Percentiles rank a stretch among this genome's conserved stretches.
These are phyloP conservation scores for Polyergus mexicanus DNA, from an alignment of 1,140 invertebrate species.

Conservation along the genomic window DNA sequence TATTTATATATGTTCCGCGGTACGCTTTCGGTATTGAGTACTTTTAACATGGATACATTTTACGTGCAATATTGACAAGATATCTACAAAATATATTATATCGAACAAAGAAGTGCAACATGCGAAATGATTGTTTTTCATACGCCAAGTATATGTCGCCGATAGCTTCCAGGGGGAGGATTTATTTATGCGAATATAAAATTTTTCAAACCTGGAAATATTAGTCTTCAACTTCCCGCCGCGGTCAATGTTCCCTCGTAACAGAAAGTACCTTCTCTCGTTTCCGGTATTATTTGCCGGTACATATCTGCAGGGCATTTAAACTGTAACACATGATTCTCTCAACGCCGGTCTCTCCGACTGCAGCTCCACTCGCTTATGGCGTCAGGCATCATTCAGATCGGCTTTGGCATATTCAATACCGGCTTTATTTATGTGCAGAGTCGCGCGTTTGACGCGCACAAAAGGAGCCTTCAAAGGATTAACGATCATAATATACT, in stretches of 20 bases:
- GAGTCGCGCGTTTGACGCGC: constrained; percentile 34
- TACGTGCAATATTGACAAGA: neutral
- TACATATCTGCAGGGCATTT: constrained; percentile 57
- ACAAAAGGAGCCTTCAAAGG: constrained; percentile 56
- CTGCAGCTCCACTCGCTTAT: constrained; percentile 25
- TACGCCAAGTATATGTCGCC: neutral
- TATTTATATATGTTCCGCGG: neutral
- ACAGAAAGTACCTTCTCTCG: constrained; percentile 31
- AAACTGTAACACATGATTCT: constrained; percentile 48
- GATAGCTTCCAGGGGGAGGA: constrained; percentile 5
- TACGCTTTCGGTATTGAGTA: constrained; percentile 11
- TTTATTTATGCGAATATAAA: constrained; percentile 45
- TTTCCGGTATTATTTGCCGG: constrained; percentile 47
- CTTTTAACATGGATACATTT: neutral
- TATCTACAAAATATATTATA: neutral
- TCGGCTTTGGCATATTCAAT: constrained; percentile 52
- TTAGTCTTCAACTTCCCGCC: constrained; percentile 44
- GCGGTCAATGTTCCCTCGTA: neutral
- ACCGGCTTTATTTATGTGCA: constrained; percentile 44
- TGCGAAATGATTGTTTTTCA: neutral
- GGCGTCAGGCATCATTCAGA: constrained; percentile 14
- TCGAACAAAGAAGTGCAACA: neutral
- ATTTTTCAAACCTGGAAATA: constrained; percentile 20
- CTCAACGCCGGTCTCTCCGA: neutral
- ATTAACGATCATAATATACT: constrained; percentile 38